Evolutionary conservation across 2,113 vertebrate species (phyloP), one percentile per base, ranked within the genome.

Genomic region (Corythoichthys haematopterus): DNA sequence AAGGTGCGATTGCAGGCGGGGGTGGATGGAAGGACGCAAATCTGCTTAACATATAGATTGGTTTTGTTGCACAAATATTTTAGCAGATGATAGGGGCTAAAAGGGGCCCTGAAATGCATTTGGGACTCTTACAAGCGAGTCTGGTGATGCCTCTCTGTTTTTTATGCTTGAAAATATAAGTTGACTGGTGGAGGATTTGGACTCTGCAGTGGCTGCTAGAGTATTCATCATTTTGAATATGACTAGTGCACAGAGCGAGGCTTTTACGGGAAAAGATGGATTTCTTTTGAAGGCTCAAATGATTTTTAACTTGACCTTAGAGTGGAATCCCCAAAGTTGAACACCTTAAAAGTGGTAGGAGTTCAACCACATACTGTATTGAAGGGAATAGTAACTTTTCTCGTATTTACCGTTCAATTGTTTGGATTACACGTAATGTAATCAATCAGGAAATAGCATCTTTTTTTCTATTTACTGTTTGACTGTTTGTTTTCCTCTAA

Each of bases 41-140:
- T 76, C 90, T 92, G 88, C 87, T 93, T 91, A 92, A 91, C 90
- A 91, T 91, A 91, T 92, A 91, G 88, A 92, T 91, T 89, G 90
- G 89, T 91, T 91, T 90, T 84, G 79, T 90, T 88, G 87, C 84
- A 85, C 80, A 85, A 84, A 86, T 88, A 86, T 87, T 88, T 84
- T 88, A 88, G 85, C 80, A 83, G 80, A 87, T 85, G 86, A 87
- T 88, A 83, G 80, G 77, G 82, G 83, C 82, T 86, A 84, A 81
- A 86, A 80, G 80, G 84, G 83, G 75, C 83, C 84, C 77, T 72
- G 63, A 66, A 88, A 88, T 80, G 77, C 77, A 85, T 89, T 86
- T 81, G 76, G 71, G 72, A 68, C 76, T 70, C 83, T 77, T 78
- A 85, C 70, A 85, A 72, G 79, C 71, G 79, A 81, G 80, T 80